Evolutionary conservation across 2,888 invertebrate genomes (phyloP).

Genomic region (Polydrusus pterygomalis): DNA sequence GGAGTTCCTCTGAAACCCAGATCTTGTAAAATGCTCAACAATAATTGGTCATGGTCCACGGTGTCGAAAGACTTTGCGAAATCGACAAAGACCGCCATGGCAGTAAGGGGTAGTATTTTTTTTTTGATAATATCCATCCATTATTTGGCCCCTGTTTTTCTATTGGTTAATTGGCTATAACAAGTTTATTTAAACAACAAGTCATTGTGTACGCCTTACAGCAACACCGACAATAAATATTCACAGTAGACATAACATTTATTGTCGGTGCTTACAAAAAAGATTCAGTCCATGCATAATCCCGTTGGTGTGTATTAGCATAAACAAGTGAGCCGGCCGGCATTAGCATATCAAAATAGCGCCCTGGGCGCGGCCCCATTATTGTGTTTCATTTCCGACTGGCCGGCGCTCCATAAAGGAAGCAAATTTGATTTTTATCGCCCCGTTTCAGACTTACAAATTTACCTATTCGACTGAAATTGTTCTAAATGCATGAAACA

Average conservation of each 20-base stretch:
- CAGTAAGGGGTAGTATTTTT: no score
- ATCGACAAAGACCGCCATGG: no score
- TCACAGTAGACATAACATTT: constrained; percentile 20
- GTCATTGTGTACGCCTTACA: no score
- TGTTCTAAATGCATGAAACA: constrained; percentile 41
- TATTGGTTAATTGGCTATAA: no score
- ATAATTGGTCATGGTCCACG: no score
- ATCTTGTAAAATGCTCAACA: no score
- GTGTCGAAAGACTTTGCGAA: no score
- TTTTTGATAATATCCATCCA: no score
- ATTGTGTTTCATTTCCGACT: constrained; percentile 56
- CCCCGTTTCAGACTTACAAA: constrained; percentile 48
- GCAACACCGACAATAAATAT: neutral
- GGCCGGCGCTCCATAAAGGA: constrained; percentile 53
- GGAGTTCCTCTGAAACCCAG: no score
- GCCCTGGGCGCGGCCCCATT: constrained; percentile 52
- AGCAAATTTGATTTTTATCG: constrained; percentile 57
- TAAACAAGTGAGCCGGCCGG: constrained; percentile 53
- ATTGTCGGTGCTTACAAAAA: constrained; percentile 58
- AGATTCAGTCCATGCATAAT: constrained; percentile 66
- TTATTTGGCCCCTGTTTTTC: no score
- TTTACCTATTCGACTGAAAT: constrained; percentile 51
- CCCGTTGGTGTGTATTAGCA: constrained; percentile 59
- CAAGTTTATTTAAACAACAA: no score
- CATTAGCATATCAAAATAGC: constrained; percentile 58